Percentiles rank a stretch among this genome's conserved stretches.
These are phyloP conservation scores for Parascotia fuliginaria DNA, from an alignment of 2,888 invertebrate genomes.

Conservation along the genomic window DNA sequence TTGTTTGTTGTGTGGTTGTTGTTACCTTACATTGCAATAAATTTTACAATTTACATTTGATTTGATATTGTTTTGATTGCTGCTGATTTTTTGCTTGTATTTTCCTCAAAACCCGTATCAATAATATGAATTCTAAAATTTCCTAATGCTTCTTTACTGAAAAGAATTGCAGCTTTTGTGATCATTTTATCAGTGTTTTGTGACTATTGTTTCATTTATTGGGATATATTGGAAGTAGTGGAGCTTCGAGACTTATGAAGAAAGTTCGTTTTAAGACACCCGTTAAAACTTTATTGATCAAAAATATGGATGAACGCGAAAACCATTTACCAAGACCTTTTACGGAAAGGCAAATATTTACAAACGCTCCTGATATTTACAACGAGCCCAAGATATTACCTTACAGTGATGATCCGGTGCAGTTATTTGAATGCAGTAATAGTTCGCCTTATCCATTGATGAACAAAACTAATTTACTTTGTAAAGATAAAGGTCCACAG, in stretches of 20 bases:
- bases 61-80: no score
- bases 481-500: conserved; percentile 37
- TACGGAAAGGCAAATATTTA: conserved; percentile 53
- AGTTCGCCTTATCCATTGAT: conserved; percentile 68
- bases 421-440: conserved; percentile 67
- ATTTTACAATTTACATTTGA: no score
- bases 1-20: no score
- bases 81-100: no score
- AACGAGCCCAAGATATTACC: conserved; percentile 50
- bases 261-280: conserved; percentile 76
- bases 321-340: conserved; percentile 78
- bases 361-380: conserved; percentile 46
- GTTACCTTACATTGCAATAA: no score
- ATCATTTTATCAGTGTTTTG: no score
- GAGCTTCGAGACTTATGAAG: conserved; percentile 73
- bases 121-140: no score
- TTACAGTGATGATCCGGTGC: conserved; percentile 65
- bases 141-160: no score
- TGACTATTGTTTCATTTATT: no score
- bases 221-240: no score
- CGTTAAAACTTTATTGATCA: conserved; percentile 35
- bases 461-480: conserved; percentile 56
- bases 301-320: conserved; percentile 65
- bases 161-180: no score
- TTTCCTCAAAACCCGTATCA: no score